phyloP scores from a whole-genome alignment of 2,113 vertebrate species.

The Atherinomorus stipes region DNA sequence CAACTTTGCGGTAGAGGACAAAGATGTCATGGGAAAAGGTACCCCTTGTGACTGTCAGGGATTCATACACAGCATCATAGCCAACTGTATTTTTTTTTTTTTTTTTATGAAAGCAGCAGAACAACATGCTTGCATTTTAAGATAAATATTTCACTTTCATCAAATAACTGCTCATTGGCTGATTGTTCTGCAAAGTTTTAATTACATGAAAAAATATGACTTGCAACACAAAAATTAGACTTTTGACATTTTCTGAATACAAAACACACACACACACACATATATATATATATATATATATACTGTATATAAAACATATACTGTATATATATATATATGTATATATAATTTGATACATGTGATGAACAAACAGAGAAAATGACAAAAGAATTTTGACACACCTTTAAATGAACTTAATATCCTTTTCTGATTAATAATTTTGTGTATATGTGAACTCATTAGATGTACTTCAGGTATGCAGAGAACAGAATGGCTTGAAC shows the following conservation, averaged over 20 bases:
- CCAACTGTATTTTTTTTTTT: accelerated
- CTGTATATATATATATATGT: too few species aligned
- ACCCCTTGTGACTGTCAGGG: slow-evolving; percentile 36
- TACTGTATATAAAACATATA: too few species aligned
- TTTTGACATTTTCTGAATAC: neutral
- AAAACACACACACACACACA: too few species aligned
- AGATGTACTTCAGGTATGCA: too few species aligned
- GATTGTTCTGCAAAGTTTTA: neutral
- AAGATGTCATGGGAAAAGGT: slow-evolving; percentile 25
- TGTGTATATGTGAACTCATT: too few species aligned
- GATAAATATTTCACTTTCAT: neutral
- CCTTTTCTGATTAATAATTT: too few species aligned
- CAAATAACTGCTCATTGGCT: neutral
- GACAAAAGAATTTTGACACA: too few species aligned
- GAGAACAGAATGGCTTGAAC: too few species aligned
- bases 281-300: too few species aligned
- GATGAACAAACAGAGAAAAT: too few species aligned
- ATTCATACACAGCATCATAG: slow-evolving; percentile 11
- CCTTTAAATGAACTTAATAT: too few species aligned
- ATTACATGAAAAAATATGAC: neutral
- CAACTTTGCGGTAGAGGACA: slow-evolving; percentile 75
- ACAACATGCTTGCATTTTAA: slow-evolving; percentile 2
- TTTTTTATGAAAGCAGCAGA: neutral
- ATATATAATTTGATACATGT: too few species aligned
- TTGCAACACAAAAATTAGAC: neutral